Conservation (phyloP, 2,113 vertebrate genomes). For the Cyprinodon variegatus region DNA sequence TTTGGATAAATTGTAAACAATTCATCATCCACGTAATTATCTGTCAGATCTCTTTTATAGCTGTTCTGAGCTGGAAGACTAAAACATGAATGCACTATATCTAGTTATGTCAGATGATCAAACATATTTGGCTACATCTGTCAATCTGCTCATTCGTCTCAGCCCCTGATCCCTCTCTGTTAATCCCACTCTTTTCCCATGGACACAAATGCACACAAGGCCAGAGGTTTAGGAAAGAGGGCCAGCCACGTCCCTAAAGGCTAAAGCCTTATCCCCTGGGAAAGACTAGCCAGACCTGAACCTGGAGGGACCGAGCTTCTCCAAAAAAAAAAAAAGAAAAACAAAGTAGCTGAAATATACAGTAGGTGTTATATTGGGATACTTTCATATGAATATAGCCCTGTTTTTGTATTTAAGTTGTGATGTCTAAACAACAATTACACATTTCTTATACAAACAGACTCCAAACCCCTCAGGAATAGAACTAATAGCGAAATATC, state of each 20-base stretch:
- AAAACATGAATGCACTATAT: conserved; percentile 1
- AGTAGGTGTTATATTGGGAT: not conserved
- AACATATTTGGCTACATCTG: conserved; percentile 37
- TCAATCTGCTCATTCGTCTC: conserved; percentile 33
- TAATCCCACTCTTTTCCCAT: conserved; percentile 50
- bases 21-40: conserved; percentile 32
- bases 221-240: conserved; percentile 54
- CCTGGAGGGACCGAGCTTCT: conserved; percentile 1
- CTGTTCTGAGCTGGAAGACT: not conserved
- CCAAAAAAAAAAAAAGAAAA: not conserved
- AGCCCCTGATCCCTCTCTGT: conserved; percentile 17
- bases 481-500: too few species aligned
- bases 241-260: conserved; percentile 50
- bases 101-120: not conserved
- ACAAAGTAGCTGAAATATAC: not conserved
- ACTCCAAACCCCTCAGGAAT: too few species aligned
- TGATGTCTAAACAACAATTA: too few species aligned
- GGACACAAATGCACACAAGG: conserved; percentile 24
- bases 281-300: conserved; percentile 49
- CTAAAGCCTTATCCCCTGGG: conserved; percentile 30
- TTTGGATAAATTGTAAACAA: conserved; percentile 8
- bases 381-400: not conserved
- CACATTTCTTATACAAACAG: too few species aligned
- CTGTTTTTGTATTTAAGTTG: too few species aligned
- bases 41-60: conserved; percentile 11